These are phyloP conservation scores for Apaloderma vittatum DNA, from an alignment of 2,113 vertebrate genomes.

Conservation along the genomic window DNA sequence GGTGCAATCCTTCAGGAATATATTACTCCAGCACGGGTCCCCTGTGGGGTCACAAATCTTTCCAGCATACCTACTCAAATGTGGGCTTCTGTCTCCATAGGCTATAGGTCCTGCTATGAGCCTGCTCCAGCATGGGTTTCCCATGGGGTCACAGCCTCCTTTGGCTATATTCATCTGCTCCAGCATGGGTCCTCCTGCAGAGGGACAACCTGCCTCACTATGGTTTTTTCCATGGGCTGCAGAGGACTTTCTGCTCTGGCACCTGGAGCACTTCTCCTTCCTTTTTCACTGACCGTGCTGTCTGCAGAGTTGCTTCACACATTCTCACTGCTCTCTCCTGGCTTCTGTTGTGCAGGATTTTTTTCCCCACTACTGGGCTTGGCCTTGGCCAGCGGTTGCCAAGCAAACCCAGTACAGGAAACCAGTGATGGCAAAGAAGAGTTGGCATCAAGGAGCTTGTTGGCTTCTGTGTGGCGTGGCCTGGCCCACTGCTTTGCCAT, in stretches of 20 bases:
- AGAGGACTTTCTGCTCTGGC: neutral
- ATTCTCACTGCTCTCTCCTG: neutral
- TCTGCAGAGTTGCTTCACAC: neutral
- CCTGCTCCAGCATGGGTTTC: neutral
- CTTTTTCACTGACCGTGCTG: neutral
- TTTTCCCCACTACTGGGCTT: neutral
- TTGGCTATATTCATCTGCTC: neutral
- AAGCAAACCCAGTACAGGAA: neutral
- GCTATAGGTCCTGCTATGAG: neutral
- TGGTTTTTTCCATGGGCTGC: neutral
- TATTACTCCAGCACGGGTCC: neutral
- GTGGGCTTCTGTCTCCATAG: too few relatives aligned
- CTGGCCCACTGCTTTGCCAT: too few relatives aligned
- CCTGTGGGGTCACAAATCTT: neutral
- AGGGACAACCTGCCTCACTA: neutral
- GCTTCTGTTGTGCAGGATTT: neutral
- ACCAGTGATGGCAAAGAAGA: accelerated
- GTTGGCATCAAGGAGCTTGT: accelerated
- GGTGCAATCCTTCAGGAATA: neutral
- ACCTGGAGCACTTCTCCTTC: neutral
- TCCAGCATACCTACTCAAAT: neutral
- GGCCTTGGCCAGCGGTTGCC: neutral
- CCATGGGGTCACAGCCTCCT: neutral
- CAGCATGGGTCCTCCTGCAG: neutral
- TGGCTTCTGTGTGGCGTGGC: neutral